Conservation (phyloP, 2,797 vertebrate genomes). For the Platalea minor region DNA sequence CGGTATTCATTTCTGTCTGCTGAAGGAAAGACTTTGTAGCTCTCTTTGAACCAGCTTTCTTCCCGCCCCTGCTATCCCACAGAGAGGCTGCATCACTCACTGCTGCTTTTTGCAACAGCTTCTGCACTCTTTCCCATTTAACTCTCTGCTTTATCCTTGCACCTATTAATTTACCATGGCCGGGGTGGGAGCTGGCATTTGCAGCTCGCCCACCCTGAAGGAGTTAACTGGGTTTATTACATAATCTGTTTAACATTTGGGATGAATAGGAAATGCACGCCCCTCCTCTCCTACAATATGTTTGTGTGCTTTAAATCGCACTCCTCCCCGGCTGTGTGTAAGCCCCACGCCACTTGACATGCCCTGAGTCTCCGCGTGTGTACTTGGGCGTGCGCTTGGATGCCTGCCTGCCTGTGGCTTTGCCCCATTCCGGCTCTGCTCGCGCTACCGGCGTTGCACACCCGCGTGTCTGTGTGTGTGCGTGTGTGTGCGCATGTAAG, state of each 20-base stretch:
- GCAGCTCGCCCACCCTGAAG: background rate
- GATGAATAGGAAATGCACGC: conserved; percentile 23
- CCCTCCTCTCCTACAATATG: background rate
- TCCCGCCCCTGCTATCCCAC: background rate
- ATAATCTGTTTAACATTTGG: conserved; percentile 23
- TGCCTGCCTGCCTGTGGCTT: background rate
- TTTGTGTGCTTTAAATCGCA: background rate
- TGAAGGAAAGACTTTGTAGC: background rate
- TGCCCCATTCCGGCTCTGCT: background rate
- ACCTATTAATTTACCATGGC: background rate
- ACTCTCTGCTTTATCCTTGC: background rate
- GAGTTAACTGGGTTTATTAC: conserved; percentile 62
- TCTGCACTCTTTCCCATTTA: background rate
- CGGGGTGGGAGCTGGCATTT: background rate
- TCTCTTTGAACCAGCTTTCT: background rate
- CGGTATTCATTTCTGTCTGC: background rate
- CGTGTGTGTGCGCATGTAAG: rapidly evolving
- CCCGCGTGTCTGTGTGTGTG: rapidly evolving
- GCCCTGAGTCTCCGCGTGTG: background rate
- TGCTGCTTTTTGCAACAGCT: background rate
- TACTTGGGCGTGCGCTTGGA: rapidly evolving
- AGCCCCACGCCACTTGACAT: background rate
- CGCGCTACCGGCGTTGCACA: background rate
- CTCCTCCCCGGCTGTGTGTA: background rate
- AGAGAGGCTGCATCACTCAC: background rate